Conservation (phyloP, 2,797 vertebrate genomes). For the Enoplosus armatus region DNA sequence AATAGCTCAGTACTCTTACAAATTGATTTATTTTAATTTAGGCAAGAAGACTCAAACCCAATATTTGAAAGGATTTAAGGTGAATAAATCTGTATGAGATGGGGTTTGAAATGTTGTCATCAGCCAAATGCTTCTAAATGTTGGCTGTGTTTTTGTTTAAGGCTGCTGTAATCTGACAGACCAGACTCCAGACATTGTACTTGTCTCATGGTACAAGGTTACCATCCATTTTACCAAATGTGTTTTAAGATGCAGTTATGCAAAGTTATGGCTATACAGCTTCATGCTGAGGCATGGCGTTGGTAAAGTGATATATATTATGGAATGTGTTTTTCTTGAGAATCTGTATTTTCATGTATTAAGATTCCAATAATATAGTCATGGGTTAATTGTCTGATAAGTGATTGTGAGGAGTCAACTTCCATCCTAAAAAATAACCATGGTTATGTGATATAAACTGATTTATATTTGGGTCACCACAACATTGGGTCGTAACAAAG, state of each 20-base stretch:
- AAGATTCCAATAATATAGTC: neutral
- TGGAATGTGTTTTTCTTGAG: neutral
- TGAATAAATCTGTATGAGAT: neutral
- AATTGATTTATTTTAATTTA: neutral
- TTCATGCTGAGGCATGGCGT: neutral
- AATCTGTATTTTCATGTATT: neutral
- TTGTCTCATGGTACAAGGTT: slow-evolving; percentile 55
- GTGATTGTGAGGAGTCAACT: neutral
- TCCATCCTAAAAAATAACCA: neutral
- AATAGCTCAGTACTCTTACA: neutral
- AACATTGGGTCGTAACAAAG: neutral
- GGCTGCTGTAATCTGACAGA: neutral
- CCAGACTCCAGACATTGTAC: slow-evolving; percentile 80
- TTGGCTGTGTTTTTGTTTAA: slow-evolving; percentile 3
- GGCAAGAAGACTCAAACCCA: neutral
- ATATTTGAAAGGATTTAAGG: neutral
- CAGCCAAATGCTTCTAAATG: neutral
- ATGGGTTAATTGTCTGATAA: neutral
- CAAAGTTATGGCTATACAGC: neutral
- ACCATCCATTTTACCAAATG: slow-evolving; percentile 59
- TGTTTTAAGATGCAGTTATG: neutral
- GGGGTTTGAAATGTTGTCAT: neutral
- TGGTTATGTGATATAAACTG: neutral
- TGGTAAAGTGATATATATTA: neutral
- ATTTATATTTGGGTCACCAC: neutral